phyloP scores from a whole-genome alignment of 2,113 vertebrate genomes.

The Myrmecobius fasciatus region DNA sequence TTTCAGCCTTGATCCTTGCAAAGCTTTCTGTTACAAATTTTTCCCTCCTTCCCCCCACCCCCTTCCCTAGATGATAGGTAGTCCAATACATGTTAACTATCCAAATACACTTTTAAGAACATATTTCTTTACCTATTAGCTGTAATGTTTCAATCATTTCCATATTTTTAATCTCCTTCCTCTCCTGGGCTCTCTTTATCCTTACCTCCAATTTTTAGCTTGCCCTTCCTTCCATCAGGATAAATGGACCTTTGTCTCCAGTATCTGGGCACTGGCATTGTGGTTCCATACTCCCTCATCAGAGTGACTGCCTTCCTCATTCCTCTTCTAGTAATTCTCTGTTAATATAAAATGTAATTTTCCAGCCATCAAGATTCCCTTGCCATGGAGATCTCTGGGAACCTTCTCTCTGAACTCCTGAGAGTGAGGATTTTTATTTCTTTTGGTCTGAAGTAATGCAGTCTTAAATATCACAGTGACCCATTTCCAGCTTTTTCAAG shows the following conservation, averaged over 20 bases:
- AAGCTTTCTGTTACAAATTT: too few relatives aligned
- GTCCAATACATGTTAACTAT: too few relatives aligned
- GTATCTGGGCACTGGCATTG: not conserved
- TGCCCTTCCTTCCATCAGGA: not conserved
- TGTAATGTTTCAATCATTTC: not conserved
- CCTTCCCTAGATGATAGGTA: too few relatives aligned
- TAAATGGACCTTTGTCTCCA: not conserved
- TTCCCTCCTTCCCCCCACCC: too few relatives aligned
- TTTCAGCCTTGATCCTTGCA: too few relatives aligned
- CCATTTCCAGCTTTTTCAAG: not conserved
- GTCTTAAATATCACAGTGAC: not conserved
- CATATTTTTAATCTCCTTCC: not conserved
- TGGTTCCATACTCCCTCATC: not conserved
- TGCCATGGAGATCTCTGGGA: not conserved
- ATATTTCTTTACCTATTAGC: not conserved
- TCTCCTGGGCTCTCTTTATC: not conserved
- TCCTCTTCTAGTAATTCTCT: too few relatives aligned
- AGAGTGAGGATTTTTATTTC: not conserved
- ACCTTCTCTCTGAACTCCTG: too few relatives aligned
- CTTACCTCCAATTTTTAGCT: not conserved
- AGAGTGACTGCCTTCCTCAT: not conserved
- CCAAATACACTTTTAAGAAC: not conserved
- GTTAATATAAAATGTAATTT: not conserved
- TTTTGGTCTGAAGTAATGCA: not conserved
- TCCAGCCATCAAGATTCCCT: not conserved